Percentiles rank a stretch among this genome's conserved stretches.
Conservation (phyloP, 2,113 vertebrate species). For the Herpetotheres cachinnans region DNA sequence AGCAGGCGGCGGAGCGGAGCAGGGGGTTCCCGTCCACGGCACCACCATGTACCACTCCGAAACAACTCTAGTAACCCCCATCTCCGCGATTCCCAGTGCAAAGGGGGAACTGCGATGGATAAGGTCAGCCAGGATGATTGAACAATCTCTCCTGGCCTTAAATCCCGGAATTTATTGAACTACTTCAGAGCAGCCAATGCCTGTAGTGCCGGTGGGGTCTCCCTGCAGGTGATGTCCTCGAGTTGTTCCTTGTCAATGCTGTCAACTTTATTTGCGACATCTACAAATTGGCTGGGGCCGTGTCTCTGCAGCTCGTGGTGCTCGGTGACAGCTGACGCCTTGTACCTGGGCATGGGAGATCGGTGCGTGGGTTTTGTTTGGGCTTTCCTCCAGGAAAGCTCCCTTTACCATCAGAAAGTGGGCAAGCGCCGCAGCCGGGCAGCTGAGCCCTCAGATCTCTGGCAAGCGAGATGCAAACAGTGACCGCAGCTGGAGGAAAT, state of each 20-base stretch:
- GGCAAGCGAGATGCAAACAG: fast-evolving
- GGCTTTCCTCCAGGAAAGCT: neutral
- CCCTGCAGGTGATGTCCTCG: neutral
- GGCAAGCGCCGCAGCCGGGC: fast-evolving
- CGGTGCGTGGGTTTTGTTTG: neutral
- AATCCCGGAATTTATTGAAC: constrained; percentile 11
- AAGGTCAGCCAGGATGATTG: neutral
- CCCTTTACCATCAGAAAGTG: neutral
- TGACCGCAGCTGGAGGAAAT: neutral
- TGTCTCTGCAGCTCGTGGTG: neutral
- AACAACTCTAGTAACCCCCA: neutral
- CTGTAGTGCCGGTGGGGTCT: neutral
- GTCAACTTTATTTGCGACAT: neutral
- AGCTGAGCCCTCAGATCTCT: neutral
- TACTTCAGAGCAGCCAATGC: neutral
- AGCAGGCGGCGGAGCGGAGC: fast-evolving
- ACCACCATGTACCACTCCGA: fast-evolving
- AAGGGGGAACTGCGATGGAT: neutral
- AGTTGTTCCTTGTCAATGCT: neutral
- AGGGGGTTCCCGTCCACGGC: neutral
- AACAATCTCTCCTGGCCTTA: neutral
- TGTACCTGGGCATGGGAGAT: neutral
- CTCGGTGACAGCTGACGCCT: neutral
- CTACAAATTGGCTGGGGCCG: neutral
- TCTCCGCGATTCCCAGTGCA: neutral